These are phyloP conservation scores for Pedionomus torquatus DNA, from an alignment of 2,113 vertebrate genomes.

Conservation along the genomic window DNA sequence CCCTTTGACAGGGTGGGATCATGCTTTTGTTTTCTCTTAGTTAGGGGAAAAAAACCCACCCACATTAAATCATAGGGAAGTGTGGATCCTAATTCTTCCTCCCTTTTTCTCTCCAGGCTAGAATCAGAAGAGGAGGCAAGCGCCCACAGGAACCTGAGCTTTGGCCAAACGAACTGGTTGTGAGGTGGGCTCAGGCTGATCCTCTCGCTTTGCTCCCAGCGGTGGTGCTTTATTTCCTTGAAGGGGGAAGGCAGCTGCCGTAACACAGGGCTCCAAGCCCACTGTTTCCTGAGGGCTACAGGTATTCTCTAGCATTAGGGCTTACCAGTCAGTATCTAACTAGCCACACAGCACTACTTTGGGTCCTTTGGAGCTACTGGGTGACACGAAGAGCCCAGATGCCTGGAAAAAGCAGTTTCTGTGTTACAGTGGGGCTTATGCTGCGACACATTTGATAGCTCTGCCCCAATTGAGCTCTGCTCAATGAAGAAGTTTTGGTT, in stretches of 20 bases:
- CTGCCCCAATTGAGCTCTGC: background rate
- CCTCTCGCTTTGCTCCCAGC: background rate
- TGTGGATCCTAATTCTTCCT: background rate
- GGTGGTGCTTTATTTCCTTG: background rate
- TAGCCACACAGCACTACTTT: background rate
- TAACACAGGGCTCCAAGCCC: background rate
- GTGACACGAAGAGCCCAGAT: background rate
- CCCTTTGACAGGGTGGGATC: background rate
- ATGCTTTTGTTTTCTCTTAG: background rate
- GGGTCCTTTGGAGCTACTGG: background rate
- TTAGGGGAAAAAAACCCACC: background rate
- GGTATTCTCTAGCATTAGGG: background rate
- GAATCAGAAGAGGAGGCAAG: background rate
- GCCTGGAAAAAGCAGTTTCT: background rate
- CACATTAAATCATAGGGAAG: background rate
- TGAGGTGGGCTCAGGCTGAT: background rate
- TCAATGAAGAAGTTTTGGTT: background rate
- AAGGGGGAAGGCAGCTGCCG: background rate
- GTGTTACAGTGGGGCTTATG: background rate
- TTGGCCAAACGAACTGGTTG: background rate
- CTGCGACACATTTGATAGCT: background rate
- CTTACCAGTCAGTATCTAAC: background rate
- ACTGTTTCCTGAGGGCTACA: background rate
- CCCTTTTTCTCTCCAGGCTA: background rate
- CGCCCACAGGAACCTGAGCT: background rate